Base-by-base conservation (phyloP, 2,113 vertebrate species). In the Tichodroma muraria region DNA sequence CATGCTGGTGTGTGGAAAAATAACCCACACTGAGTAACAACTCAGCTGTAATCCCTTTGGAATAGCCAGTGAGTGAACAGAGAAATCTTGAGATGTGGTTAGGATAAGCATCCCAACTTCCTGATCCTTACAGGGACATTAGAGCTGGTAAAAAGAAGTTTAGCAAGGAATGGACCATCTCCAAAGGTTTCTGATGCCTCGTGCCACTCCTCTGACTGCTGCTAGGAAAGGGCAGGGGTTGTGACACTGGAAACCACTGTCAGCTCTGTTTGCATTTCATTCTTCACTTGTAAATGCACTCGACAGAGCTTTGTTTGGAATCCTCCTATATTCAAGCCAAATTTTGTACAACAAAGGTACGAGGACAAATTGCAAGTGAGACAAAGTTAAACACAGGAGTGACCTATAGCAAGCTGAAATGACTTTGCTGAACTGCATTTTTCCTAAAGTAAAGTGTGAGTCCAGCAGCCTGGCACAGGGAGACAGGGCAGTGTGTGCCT, bases 271-370 rank as follows among this genome's bases (percentile, higher is more conserved):
- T 79, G 53, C 5, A 2, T 53, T 85, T 92, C n/a, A 31, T 50
- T 63, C 72, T 54, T 42, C 13, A 1, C 66, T 80, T 50, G 13
- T 28, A 57, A 80, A 22, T 13, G 24, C 8, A 3, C 56, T 28
- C 2, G 0, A 30, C 33, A 1, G 68, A 77, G 45, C 38, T 77
- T 33, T 61, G 24, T 21, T 31, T 65, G 59, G 40, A 52, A 9
- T 11, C 28, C 11, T 82, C 8, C 45, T 18, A 1, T 7, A 27
- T 8, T 20, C 37, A 53, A 56, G 20, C 10, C 38, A 54, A 19
- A 28, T 54, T 35, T 9, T 42, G 52, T 37, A 15, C 57, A 54
- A 17, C 25, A 24, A 3, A 0, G 0, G 33, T 12, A 54, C 14
- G 13, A 31, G 64, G 20, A 21, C 52, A 72, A 68, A 71, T 42